phyloP scores from a whole-genome alignment of 2,797 vertebrate species.

The Anabacerthia variegaticeps region DNA sequence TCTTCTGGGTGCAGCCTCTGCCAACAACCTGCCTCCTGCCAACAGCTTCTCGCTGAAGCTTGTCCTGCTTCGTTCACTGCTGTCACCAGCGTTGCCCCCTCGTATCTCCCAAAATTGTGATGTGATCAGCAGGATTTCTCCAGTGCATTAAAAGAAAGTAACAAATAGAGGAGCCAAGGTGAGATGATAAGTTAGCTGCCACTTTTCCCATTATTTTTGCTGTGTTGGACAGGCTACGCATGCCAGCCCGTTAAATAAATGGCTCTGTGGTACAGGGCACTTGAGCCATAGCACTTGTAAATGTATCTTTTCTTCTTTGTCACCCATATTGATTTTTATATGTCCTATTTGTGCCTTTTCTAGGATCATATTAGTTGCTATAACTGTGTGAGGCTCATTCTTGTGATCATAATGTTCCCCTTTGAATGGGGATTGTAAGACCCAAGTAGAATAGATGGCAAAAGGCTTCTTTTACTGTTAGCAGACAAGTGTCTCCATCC shows the following conservation, averaged over 20 bases:
- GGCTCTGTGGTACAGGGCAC: neutral
- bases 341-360: neutral
- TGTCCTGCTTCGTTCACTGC: neutral
- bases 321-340: neutral
- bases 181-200: slow-evolving; percentile 60
- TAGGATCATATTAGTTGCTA: accelerated
- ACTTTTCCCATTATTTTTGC: slow-evolving; percentile 47
- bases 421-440: neutral
- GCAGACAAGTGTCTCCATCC: neutral
- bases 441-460: neutral
- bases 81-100: neutral
- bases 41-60: neutral
- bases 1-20: neutral
- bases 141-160: neutral
- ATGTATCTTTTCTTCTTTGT: neutral
- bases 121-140: neutral
- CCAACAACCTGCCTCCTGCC: neutral
- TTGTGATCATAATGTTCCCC: neutral
- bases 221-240: neutral
- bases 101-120: neutral
- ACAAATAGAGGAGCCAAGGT: neutral
- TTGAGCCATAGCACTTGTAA: neutral
- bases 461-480: neutral
- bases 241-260: neutral
- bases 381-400: neutral